A percentile compares a stretch with the other conserved stretches of the same genome.
These are phyloP conservation scores for Syrrhaptes paradoxus DNA, from an alignment of 2,113 vertebrate species.

Conservation along the genomic window DNA sequence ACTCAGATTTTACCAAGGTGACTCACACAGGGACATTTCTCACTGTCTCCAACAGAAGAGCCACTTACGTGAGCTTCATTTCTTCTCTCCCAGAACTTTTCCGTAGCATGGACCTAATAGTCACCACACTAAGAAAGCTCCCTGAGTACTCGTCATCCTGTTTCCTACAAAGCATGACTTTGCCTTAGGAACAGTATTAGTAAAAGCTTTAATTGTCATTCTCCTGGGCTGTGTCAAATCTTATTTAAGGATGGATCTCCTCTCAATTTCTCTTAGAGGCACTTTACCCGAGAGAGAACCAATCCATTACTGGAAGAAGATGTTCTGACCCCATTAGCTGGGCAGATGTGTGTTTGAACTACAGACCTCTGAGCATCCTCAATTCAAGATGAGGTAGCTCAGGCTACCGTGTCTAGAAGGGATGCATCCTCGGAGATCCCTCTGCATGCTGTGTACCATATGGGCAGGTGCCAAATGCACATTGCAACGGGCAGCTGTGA, in stretches of 20 bases:
- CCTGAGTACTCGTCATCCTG: not conserved
- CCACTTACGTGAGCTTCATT: not conserved
- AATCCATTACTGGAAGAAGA: constrained; percentile 60
- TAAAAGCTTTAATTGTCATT: constrained; percentile 62
- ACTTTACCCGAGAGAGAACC: constrained; percentile 36
- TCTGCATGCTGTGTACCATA: not conserved
- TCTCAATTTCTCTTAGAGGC: constrained; percentile 56
- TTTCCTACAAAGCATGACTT: constrained; percentile 16
- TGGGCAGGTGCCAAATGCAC: not conserved
- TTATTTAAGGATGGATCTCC: constrained; percentile 61
- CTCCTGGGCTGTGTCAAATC: constrained; percentile 52
- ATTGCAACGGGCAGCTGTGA: not conserved
- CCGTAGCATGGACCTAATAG: not conserved
- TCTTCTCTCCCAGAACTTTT: not conserved
- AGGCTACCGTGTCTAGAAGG: not conserved
- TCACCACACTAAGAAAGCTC: not conserved
- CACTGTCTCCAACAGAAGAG: not conserved
- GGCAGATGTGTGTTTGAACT: constrained; percentile 57
- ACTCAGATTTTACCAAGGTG: not conserved
- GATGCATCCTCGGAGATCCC: not conserved
- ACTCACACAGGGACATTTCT: not conserved
- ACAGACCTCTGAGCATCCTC: constrained; percentile 3
- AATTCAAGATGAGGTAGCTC: not conserved
- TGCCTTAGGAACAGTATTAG: not conserved
- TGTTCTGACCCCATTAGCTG: constrained; percentile 64